These are phyloP conservation scores for Drosophila buzzatii DNA, from an alignment of 2,888 invertebrate genomes.

Conservation along the genomic window DNA sequence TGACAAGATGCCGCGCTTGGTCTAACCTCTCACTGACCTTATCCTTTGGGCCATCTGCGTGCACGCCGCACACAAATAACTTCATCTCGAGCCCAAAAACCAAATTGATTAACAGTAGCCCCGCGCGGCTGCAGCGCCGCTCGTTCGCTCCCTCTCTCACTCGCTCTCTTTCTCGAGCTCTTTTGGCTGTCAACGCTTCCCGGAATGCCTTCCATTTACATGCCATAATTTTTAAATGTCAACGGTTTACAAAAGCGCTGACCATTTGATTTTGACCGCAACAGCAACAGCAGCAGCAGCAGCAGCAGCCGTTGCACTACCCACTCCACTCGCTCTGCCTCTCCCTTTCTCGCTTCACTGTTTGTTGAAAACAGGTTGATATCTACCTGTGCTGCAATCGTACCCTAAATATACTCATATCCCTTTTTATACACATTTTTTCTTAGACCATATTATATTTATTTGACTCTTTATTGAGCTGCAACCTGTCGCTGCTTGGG, in stretches of 20 bases:
- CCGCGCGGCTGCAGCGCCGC: constrained; percentile 1
- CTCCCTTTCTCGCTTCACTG: constrained; percentile 9
- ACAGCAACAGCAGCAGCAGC: constrained; percentile 17
- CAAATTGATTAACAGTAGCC: constrained; percentile 78
- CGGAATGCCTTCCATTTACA: constrained; percentile 77
- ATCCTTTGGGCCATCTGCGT: constrained; percentile 59
- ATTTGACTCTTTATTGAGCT: constrained; percentile 75
- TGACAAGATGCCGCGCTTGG: constrained; percentile 22
- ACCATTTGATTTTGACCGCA: constrained; percentile 77
- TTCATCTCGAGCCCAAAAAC: constrained; percentile 56
- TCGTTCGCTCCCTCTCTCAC: neutral
- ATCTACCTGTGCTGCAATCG: constrained; percentile 50
- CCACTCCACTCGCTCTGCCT: constrained; percentile 12
- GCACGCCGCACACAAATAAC: constrained; percentile 58
- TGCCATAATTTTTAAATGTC: constrained; percentile 81
- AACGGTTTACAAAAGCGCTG: constrained; percentile 73
- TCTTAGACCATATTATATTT: constrained; percentile 60
- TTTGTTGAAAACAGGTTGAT: constrained; percentile 48
- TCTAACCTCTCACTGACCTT: constrained; percentile 38
- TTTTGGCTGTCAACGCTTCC: constrained; percentile 69
- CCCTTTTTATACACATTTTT: constrained; percentile 50
- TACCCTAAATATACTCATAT: constrained; percentile 72
- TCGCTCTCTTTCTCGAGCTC: neutral
- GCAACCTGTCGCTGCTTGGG: constrained; percentile 70
- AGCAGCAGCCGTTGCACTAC: constrained; percentile 11